Base-by-base conservation (phyloP, 2,113 vertebrate genomes). In the Baryphthengus martii region DNA sequence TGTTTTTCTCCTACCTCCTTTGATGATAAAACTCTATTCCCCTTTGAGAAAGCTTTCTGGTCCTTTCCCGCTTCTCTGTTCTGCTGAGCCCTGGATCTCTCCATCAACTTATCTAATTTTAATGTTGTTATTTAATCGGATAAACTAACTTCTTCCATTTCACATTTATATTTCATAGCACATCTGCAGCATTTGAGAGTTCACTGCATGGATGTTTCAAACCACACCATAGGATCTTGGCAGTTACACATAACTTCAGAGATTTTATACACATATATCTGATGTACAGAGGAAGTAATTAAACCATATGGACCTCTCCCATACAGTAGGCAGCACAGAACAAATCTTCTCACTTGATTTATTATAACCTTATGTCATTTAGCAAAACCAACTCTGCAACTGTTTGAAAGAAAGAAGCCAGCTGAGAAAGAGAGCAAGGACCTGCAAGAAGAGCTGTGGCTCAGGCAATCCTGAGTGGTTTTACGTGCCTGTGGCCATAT, bases 351-450 rank as follows among this genome's bases (percentile, higher is more conserved):
- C 80, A 75, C 86, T 96, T 94, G 93, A 97, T 96, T 97, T 95
- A 96, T 96, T 96, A 90, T 79, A 95, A 97, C 95, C 92, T 93
- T 49, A 87, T 89, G 92, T 92, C 80, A 84, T 82, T 73, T 87
- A 96, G 84, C 73, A 96, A 97, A 97, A 95, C 86, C 80, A 92
- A 73, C 93, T 94, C 71, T 75, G 77, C 53, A 90, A 82, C 95
- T 58, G 68, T 95, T 89, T 87, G 88, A 87, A 94, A 70, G 93
- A 94, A 87, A 50, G 44, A 78, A 94, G 56, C 80, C 88, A 94
- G 90, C 73, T 87, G 80, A 96, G 61, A 65, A 71, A 45, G 73
- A 89, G 66, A 62, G 56, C 67, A 55, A 92, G 53, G 81, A 85
- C 29, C 72, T 80, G 50, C 23, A 24, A 0, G 21, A 63, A 87